Evolutionary conservation across 2,888 invertebrate species (phyloP).

Genomic region (Myopa testacea): DNA sequence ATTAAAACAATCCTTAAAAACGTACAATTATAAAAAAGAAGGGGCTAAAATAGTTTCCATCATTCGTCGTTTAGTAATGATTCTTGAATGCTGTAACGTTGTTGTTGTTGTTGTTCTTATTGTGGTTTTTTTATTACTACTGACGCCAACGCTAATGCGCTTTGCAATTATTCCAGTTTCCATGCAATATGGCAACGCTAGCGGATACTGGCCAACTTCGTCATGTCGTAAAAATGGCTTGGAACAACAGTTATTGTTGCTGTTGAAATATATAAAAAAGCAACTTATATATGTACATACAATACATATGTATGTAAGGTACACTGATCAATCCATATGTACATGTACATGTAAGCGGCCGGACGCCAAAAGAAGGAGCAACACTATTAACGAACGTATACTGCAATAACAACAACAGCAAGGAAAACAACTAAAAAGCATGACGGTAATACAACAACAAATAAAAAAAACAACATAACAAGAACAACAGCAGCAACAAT

Average conservation of each 20-base stretch:
- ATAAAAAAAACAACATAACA: neutral
- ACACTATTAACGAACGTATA: too few relatives aligned
- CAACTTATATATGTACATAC: neutral
- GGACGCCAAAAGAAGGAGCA: too few relatives aligned
- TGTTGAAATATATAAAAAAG: neutral
- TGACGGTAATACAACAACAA: neutral
- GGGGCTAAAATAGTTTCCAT: too few relatives aligned
- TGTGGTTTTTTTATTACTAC: neutral
- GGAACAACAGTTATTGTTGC: neutral
- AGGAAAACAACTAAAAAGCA: neutral
- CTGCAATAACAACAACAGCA: neutral
- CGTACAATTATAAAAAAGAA: too few relatives aligned
- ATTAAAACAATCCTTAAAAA: too few relatives aligned
- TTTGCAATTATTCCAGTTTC: neutral
- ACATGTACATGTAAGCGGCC: neutral
- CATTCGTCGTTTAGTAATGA: too few relatives aligned
- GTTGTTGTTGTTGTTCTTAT: too few relatives aligned
- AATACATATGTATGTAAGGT: neutral
- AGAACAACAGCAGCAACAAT: neutral
- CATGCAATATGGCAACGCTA: neutral
- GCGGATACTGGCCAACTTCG: neutral
- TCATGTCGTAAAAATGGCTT: conserved; percentile 12
- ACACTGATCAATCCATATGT: too few relatives aligned
- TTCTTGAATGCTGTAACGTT: too few relatives aligned
- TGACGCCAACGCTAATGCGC: neutral